These are phyloP conservation scores for Brienomyrus brachyistius DNA, from an alignment of 2,113 vertebrate genomes.

Conservation along the genomic window DNA sequence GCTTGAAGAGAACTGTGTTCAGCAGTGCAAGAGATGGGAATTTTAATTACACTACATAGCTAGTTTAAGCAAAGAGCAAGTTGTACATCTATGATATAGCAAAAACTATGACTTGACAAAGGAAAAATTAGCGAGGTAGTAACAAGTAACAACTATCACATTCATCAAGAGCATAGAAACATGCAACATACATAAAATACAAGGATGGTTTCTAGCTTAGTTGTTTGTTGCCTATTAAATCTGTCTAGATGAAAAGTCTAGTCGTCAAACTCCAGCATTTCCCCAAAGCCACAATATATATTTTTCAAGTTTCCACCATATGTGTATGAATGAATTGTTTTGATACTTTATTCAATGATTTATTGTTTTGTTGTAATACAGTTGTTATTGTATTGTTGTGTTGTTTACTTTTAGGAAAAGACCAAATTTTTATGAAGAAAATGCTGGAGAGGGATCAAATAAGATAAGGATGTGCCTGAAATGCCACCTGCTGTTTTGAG, in stretches of 20 bases:
- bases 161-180: background rate
- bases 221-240: background rate
- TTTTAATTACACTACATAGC: background rate
- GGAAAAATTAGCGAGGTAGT: background rate
- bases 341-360: background rate
- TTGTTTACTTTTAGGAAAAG: background rate
- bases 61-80: background rate
- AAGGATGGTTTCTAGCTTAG: background rate
- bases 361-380: background rate
- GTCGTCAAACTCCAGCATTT: background rate
- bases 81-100: background rate
- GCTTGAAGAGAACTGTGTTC: background rate
- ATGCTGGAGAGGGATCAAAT: background rate
- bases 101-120: background rate
- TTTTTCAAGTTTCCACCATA: background rate
- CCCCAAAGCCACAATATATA: background rate
- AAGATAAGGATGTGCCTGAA: background rate
- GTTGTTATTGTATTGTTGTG: background rate
- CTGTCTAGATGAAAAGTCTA: background rate
- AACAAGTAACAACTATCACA: background rate
- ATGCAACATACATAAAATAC: background rate
- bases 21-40: background rate
- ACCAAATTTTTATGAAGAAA: background rate
- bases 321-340: background rate
- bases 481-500: background rate